Evolutionary conservation across 2,888 invertebrate species (phyloP).

Genomic region (Schizotus pectinicornis): DNA sequence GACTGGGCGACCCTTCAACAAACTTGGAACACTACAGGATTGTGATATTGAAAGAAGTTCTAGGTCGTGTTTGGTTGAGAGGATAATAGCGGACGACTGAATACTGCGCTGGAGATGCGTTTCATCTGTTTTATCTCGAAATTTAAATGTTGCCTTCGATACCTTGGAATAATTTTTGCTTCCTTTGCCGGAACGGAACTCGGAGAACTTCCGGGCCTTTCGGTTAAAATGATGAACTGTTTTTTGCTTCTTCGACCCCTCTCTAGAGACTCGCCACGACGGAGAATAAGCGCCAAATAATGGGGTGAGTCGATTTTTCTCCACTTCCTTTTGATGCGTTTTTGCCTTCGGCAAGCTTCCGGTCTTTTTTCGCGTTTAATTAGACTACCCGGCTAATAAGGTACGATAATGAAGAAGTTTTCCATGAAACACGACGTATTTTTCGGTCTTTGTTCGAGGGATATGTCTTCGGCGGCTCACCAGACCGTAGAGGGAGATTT

Average conservation of each 20-base stretch:
- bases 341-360: too few relatives aligned
- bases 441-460: not conserved
- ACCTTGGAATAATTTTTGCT: too few relatives aligned
- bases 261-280: not conserved
- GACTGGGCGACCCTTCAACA: too few relatives aligned
- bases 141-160: not conserved
- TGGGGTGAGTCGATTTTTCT: not conserved
- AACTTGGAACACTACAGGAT: too few relatives aligned
- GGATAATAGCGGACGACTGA: slow-evolving; percentile 3
- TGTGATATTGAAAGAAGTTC: too few relatives aligned
- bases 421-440: not conserved
- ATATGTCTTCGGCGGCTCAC: not conserved
- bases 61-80: too few relatives aligned
- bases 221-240: not conserved
- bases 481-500: not conserved
- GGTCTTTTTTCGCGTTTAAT: not conserved
- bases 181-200: too few relatives aligned
- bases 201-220: too few relatives aligned
- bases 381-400: not conserved
- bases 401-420: slow-evolving; percentile 5
- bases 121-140: too few relatives aligned
- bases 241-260: not conserved
- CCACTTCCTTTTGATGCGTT: not conserved
- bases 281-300: not conserved
- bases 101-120: not conserved